Percentiles rank a stretch among this genome's conserved stretches.
Conservation (phyloP, 2,113 vertebrate genomes). For the Parotia lawesii region DNA sequence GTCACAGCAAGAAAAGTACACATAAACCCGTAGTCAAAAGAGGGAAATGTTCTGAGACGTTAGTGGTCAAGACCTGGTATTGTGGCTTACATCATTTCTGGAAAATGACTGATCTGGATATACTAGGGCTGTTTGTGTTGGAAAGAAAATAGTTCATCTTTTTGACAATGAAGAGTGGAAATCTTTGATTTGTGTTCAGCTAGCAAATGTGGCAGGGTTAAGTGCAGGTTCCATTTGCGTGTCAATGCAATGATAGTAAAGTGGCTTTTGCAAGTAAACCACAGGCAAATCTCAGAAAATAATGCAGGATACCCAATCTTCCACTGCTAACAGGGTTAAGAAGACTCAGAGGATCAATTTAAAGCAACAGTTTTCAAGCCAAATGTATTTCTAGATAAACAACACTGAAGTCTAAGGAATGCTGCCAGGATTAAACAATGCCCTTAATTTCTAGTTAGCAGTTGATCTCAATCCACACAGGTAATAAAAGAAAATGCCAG, state of each 20-base stretch:
- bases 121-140: neutral
- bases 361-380: slow-evolving; percentile 4
- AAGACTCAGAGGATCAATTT: slow-evolving; percentile 36
- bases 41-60: neutral
- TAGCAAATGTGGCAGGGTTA: slow-evolving; percentile 19
- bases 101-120: neutral
- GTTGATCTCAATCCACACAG: neutral
- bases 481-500: neutral
- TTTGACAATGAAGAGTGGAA: neutral
- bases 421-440: neutral
- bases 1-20: neutral
- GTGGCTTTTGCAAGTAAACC: slow-evolving; percentile 43
- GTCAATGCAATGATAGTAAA: slow-evolving; percentile 35
- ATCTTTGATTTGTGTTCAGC: slow-evolving; percentile 42
- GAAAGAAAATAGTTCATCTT: slow-evolving; percentile 14
- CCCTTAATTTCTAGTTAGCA: neutral
- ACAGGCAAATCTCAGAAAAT: slow-evolving; percentile 40
- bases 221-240: slow-evolving; percentile 37
- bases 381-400: neutral
- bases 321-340: slow-evolving; percentile 4
- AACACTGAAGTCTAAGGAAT: neutral
- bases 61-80: slow-evolving; percentile 26
- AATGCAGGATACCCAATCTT: neutral
- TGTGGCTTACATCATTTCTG: neutral
- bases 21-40: neutral